phyloP scores from a whole-genome alignment of 2,888 invertebrate genomes.

The Sarcophaga carnaria region DNA sequence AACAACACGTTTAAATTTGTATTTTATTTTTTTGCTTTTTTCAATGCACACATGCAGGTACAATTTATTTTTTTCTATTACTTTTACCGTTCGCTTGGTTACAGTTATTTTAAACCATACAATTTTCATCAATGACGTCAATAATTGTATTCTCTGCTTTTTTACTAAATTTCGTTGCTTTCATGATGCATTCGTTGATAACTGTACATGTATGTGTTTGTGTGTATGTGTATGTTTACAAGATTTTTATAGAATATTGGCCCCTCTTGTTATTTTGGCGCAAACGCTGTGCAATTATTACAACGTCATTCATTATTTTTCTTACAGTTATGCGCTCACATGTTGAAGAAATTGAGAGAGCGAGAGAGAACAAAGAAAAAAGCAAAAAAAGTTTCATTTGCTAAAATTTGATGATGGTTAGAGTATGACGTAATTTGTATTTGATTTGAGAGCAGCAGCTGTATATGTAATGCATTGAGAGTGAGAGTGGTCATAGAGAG shows the following conservation, averaged over 20 bases:
- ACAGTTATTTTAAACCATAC: background rate
- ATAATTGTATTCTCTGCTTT: constrained; percentile 56
- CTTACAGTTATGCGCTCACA: constrained; percentile 13
- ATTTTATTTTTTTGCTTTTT: too few species aligned
- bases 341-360: constrained; percentile 37
- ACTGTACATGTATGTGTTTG: background rate
- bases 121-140: constrained; percentile 52
- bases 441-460: background rate
- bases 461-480: constrained; percentile 29
- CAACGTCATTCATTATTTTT: constrained; percentile 62
- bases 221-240: background rate
- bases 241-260: constrained; percentile 49
- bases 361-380: background rate
- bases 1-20: too few species aligned
- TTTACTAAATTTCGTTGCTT: constrained; percentile 30
- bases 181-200: constrained; percentile 23
- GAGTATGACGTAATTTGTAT: constrained; percentile 78
- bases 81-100: too few species aligned
- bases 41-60: too few species aligned
- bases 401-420: constrained; percentile 66
- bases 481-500: constrained; percentile 40
- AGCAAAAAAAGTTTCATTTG: constrained; percentile 37
- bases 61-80: too few species aligned
- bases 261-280: constrained; percentile 63
- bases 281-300: constrained; percentile 52